A percentile compares a stretch with the other conserved stretches of the same genome.
These are phyloP conservation scores for Masnerella sp. DNA, from an alignment of 2,888 invertebrate species.

Conservation along the genomic window DNA sequence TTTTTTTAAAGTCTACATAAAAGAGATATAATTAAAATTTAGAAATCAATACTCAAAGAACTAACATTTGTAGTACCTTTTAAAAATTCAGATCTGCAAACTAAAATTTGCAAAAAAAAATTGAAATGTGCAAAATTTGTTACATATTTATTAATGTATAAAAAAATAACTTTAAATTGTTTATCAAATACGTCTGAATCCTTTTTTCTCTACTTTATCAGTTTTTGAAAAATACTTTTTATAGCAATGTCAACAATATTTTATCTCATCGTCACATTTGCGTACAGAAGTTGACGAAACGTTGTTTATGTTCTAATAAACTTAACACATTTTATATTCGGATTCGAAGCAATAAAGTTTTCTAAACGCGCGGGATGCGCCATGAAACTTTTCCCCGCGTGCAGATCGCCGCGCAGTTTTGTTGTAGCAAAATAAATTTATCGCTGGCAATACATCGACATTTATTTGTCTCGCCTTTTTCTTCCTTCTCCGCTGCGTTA, in stretches of 20 bases:
- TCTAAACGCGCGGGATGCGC: slow-evolving; percentile 37
- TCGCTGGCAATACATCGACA: slow-evolving; percentile 36
- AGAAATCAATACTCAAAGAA: no score
- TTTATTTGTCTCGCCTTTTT: slow-evolving; percentile 42
- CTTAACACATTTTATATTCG: slow-evolving; percentile 57
- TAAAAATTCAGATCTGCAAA: no score
- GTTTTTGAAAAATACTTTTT: no score
- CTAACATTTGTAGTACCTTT: no score
- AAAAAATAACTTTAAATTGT: no score
- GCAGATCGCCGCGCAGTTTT: slow-evolving; percentile 38
- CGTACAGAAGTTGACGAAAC: slow-evolving; percentile 23
- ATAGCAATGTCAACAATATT: background rate
- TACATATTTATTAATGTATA: no score
- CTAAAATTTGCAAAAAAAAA: no score
- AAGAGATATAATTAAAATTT: no score
- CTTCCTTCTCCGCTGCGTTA: background rate
- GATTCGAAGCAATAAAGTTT: slow-evolving; percentile 52
- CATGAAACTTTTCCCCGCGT: slow-evolving; percentile 46
- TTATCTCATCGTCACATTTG: background rate
- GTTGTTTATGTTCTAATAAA: slow-evolving; percentile 33
- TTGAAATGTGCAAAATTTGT: no score
- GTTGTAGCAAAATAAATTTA: slow-evolving; percentile 58
- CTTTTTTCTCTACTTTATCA: no score
- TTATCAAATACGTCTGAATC: no score
- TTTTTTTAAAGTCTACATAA: no score